Conservation (phyloP, 2,797 vertebrate genomes). For the Serranus cabrilla region DNA sequence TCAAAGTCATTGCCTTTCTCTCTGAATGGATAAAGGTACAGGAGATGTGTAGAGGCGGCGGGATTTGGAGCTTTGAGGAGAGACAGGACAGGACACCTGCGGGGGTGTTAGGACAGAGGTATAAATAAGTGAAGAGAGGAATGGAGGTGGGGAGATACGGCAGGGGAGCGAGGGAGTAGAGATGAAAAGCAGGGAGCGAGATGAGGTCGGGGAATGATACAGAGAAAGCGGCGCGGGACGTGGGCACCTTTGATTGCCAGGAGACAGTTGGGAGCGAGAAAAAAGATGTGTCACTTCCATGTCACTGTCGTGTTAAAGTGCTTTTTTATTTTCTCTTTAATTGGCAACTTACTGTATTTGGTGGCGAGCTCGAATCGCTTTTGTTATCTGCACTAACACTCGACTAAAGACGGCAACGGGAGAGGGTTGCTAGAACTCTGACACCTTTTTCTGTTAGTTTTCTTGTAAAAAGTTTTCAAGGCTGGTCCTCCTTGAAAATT, state of each 20-base stretch:
- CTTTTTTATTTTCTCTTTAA: constrained; percentile 20
- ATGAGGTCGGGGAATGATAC: constrained; percentile 35
- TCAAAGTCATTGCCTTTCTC: constrained; percentile 13
- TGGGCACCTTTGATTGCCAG: constrained; percentile 50
- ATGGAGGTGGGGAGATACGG: constrained; percentile 10
- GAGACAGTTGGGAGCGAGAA: constrained; percentile 18
- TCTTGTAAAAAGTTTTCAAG: not conserved
- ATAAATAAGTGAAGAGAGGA: constrained; percentile 68
- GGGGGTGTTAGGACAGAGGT: constrained; percentile 57
- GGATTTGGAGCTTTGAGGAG: constrained; percentile 32
- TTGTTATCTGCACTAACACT: not conserved
- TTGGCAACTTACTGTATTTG: not conserved
- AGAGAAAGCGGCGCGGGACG: not conserved
- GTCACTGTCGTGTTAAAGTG: not conserved
- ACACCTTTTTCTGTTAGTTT: not conserved
- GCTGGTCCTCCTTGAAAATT: not conserved
- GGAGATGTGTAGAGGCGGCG: not conserved
- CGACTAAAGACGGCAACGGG: constrained; percentile 3
- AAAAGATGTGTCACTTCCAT: not conserved
- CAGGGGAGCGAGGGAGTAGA: constrained; percentile 49
- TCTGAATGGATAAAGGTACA: constrained; percentile 9
- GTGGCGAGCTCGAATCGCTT: not conserved
- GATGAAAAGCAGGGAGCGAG: constrained; percentile 58
- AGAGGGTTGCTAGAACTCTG: not conserved
- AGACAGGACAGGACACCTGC: constrained; percentile 47